Evolutionary conservation across 2,113 vertebrate species (phyloP), one percentile per base, ranked within the genome.

Genomic region (Tonatia bakeri): DNA sequence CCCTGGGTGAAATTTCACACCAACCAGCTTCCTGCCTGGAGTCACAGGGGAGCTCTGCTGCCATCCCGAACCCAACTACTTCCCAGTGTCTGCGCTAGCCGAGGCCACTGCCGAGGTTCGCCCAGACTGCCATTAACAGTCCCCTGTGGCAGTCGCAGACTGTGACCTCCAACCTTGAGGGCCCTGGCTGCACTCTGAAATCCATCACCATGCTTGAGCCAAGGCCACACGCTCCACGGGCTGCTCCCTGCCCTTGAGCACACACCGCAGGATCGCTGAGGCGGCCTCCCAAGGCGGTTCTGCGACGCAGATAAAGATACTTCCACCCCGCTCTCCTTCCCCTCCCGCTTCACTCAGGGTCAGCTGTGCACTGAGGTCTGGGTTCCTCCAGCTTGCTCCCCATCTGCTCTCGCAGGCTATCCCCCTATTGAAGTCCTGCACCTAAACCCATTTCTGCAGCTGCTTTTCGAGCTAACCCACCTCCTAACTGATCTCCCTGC

Each of bases 251-350:
- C 12, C 31, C 36, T 26, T 0, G 8, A 82, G 10, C 70, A 83
- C 33, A 69, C 5, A 19, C 3, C 1, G 7, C 8, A 81, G 43
- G n/a, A 22, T 24, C 5, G 61, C 45, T 31, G 31, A 10, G 20
- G 75, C 5, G 10, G 65, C 17, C 79, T 94, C 64, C 26, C 40
- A 0, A 0, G 8, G 13, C 2, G 7, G 52, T 28, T 20, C 28
- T 43, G 11, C 59, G 22, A 0, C 0, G 17, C 0, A 22, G 38
- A 22, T 36, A 8, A 59, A 59, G 54, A 31, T 0, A 4, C 45
- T 70, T 47, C 70, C n/a, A 24, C 0, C 17, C 19, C 8, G 19
- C 33, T 47, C 2, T 11, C 31, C n/a, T 56, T 61, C 26, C n/a
- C 31, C 11, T 33, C 20, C 15, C 17, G 50, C 5, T 28, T 72